Conservation (phyloP, 2,888 invertebrate genomes). For the Panzeria rudis region DNA sequence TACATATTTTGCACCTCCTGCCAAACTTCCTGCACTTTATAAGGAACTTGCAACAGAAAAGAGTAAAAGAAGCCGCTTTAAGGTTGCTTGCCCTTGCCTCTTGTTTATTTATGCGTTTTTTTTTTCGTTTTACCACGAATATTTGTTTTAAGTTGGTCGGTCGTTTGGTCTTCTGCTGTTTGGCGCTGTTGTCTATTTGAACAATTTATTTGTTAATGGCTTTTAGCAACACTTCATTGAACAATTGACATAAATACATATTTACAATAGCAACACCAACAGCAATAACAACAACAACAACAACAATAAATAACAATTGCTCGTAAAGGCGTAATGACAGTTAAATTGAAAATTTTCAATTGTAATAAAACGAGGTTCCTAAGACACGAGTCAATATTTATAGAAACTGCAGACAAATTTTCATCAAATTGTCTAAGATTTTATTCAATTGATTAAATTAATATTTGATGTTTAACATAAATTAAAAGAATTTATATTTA, state of each 20-base stretch:
- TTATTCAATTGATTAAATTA: conserved; percentile 13
- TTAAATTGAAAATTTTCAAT: conserved; percentile 41
- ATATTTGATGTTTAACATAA: conserved; percentile 1
- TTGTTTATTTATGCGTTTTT: conserved; percentile 39
- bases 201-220: conserved; percentile 72
- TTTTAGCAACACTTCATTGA: conserved; percentile 70
- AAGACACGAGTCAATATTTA: conserved; percentile 37
- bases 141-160: conserved; percentile 21
- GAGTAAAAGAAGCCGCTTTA: conserved; percentile 31
- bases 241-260: conserved; percentile 68
- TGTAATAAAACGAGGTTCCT: neutral
- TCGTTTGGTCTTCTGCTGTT: conserved; percentile 9
- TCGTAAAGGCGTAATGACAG: conserved; percentile 53
- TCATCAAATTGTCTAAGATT: conserved; percentile 24
- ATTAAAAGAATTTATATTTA: conserved; percentile 14
- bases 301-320: conserved; percentile 26
- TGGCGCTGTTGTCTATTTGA: conserved; percentile 57
- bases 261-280: conserved; percentile 41
- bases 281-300: neutral
- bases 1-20: conserved; percentile 36
- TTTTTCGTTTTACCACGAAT: neutral
- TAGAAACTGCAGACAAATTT: conserved; percentile 26
- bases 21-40: neutral
- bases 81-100: neutral
- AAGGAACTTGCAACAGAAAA: neutral